Conservation (phyloP, 2,113 vertebrate genomes). For the Polyodon spathula region DNA sequence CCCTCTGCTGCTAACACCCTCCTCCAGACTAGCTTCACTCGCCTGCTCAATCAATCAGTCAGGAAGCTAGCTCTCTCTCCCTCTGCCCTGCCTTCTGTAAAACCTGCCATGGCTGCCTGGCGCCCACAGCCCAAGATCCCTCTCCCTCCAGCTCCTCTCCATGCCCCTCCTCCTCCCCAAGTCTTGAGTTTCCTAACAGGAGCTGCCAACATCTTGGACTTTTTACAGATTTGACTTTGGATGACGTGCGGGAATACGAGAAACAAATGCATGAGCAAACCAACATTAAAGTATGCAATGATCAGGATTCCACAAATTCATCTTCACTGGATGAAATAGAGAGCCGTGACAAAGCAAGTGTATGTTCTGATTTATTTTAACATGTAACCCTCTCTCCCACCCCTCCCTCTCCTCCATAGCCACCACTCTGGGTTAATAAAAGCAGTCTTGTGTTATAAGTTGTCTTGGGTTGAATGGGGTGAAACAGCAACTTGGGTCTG, state of each 20-base stretch:
- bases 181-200: constrained; percentile 41
- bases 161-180: constrained; percentile 14
- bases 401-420: too few species aligned
- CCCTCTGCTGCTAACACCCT: neutral
- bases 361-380: constrained; percentile 65
- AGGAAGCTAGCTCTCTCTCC: constrained; percentile 53
- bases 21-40: constrained; percentile 32
- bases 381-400: too few species aligned
- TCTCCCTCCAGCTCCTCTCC: constrained; percentile 30
- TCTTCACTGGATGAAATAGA: constrained; percentile 87
- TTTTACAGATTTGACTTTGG: constrained; percentile 98
- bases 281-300: constrained; percentile 98
- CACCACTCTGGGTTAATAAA: too few species aligned
- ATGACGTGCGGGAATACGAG: constrained; percentile 95
- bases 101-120: constrained; percentile 40
- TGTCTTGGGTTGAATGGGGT: too few species aligned
- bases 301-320: constrained; percentile 70
- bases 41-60: constrained; percentile 51
- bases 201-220: constrained; percentile 70
- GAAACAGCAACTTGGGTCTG: too few species aligned
- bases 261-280: constrained; percentile 98
- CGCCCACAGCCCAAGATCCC: constrained; percentile 35
- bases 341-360: constrained; percentile 85
- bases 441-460: too few species aligned
- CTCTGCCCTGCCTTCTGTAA: constrained; percentile 35